phyloP scores from a whole-genome alignment of 2,888 invertebrate species.

The Mythimna albipuncta region DNA sequence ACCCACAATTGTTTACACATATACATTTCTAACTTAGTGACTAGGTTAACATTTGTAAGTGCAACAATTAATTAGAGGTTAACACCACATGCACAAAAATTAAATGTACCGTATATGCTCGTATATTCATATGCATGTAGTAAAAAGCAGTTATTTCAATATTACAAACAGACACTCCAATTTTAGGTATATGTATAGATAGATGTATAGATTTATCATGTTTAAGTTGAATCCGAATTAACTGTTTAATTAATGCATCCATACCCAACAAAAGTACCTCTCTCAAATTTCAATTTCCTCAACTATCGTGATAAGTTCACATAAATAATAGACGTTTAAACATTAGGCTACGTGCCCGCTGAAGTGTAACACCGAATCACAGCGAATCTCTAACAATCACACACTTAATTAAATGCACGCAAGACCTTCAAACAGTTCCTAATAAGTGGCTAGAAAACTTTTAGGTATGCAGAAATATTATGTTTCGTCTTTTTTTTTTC shows the following conservation, averaged over 20 bases:
- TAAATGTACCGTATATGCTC: too few species aligned
- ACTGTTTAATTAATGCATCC: neutral
- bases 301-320: slow-evolving; percentile 30
- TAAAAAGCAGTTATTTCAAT: too few species aligned
- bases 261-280: neutral
- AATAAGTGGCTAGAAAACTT: slow-evolving; percentile 36
- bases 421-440: slow-evolving; percentile 44
- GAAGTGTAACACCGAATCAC: slow-evolving; percentile 42
- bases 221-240: neutral
- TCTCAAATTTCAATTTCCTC: slow-evolving; percentile 35
- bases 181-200: too few species aligned
- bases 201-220: too few species aligned
- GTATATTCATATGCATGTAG: too few species aligned
- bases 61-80: too few species aligned
- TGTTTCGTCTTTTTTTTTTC: slow-evolving; percentile 3
- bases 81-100: too few species aligned
- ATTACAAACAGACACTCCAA: too few species aligned
- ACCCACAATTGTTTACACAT: too few species aligned
- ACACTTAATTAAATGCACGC: slow-evolving; percentile 43
- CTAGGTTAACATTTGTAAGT: too few species aligned
- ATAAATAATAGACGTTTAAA: slow-evolving; percentile 29
- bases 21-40: too few species aligned
- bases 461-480: slow-evolving; percentile 5
- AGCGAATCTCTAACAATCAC: slow-evolving; percentile 41
- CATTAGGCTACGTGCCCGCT: slow-evolving; percentile 25